phyloP scores from a whole-genome alignment of 2,797 vertebrate genomes.

The Ambastaia sidthimunki region DNA sequence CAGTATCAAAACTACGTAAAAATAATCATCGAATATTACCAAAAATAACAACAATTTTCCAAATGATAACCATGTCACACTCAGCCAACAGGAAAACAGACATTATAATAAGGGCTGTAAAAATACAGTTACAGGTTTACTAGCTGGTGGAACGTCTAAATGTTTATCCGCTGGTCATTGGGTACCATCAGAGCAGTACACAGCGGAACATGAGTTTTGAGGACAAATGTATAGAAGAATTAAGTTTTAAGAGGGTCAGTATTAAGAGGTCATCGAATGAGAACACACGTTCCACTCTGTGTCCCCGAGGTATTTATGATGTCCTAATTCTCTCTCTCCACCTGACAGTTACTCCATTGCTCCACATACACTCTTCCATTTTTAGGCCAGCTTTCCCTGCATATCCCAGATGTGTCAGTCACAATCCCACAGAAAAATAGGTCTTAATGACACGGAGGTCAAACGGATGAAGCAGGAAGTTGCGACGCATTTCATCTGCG shows the following conservation, averaged over 20 bases:
- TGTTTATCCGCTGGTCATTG: too few relatives aligned
- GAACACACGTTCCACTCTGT: constrained; percentile 28
- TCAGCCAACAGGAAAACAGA: too few relatives aligned
- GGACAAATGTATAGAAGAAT: constrained; percentile 49
- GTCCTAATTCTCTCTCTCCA: constrained; percentile 42
- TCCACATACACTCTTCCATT: constrained; percentile 42
- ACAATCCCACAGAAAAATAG: constrained; percentile 10
- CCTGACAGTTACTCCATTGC: constrained; percentile 53
- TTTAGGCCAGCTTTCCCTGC: constrained; percentile 32
- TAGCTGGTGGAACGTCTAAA: too few relatives aligned
- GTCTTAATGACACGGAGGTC: background rate
- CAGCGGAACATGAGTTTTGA: background rate
- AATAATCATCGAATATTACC: too few relatives aligned
- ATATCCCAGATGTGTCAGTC: constrained; percentile 21
- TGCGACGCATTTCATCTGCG: background rate
- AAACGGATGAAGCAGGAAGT: constrained; percentile 5
- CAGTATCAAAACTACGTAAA: too few relatives aligned
- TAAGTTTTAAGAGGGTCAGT: constrained; percentile 51
- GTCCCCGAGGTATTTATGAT: constrained; percentile 38
- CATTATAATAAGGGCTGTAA: too few relatives aligned
- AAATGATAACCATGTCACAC: too few relatives aligned
- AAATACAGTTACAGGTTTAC: too few relatives aligned
- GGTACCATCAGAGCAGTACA: background rate
- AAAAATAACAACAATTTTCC: too few relatives aligned
- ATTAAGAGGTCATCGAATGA: constrained; percentile 53